Conservation (phyloP, 2,797 vertebrate species). For the Tangara arthus region DNA sequence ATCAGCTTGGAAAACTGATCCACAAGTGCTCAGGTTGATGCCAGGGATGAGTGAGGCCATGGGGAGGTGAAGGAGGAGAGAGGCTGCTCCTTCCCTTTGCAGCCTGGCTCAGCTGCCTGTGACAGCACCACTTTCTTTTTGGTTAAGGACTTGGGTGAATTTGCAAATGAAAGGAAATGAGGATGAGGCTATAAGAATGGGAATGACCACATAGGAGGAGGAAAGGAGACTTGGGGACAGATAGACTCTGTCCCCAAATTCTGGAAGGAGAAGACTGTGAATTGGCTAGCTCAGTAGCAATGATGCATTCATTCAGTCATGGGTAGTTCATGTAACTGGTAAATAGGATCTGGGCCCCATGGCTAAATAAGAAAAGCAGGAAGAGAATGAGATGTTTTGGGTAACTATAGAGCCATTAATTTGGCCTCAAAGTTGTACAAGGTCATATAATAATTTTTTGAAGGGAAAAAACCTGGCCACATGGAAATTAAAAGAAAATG, state of each 20-base stretch:
- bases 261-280: conserved; percentile 24
- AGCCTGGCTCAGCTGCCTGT: not conserved
- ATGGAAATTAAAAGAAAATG: conserved; percentile 14
- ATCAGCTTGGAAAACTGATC: not conserved
- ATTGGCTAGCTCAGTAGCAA: not conserved
- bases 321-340: conserved; percentile 15
- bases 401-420: not conserved
- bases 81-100: not conserved
- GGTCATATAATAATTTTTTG: not conserved
- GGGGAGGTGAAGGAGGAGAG: not conserved
- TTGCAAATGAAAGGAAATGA: conserved; percentile 36
- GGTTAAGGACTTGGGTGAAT: not conserved
- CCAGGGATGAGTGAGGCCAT: not conserved
- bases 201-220: not conserved
- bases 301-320: conserved; percentile 36
- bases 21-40: not conserved
- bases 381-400: not conserved
- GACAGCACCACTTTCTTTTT: not conserved
- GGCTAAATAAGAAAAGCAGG: not conserved
- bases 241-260: conserved; percentile 9
- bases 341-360: not conserved
- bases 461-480: not conserved
- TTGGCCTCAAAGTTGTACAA: not conserved
- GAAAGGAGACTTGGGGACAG: not conserved
- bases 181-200: conserved; percentile 4